phyloP scores from a whole-genome alignment of 2,888 invertebrate genomes.

The Tillus elongatus region DNA sequence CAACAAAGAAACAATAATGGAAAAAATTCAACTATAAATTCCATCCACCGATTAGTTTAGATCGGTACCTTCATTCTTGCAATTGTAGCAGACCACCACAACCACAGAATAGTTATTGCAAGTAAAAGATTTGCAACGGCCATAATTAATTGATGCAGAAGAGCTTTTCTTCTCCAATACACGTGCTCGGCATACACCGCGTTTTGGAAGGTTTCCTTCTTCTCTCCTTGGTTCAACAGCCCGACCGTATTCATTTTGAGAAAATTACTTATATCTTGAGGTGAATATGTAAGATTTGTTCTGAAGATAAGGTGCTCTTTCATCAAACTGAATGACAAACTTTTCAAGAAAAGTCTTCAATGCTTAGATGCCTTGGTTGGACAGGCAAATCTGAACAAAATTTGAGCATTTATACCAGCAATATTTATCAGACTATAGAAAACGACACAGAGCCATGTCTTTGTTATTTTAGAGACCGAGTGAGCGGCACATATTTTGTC shows the following conservation, averaged over 20 bases:
- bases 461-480: constrained; percentile 1
- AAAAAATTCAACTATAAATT: constrained; percentile 1
- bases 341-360: constrained; percentile 20
- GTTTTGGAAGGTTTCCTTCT: constrained; percentile 9
- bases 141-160: neutral
- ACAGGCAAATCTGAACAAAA: constrained; percentile 16
- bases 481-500: constrained; percentile 2
- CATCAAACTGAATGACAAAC: constrained; percentile 19
- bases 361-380: constrained; percentile 15
- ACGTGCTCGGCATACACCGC: constrained; percentile 1
- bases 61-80: constrained; percentile 12
- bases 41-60: constrained; percentile 7
- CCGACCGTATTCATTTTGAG: constrained; percentile 17
- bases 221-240: constrained; percentile 10
- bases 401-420: constrained; percentile 1
- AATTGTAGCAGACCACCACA: constrained; percentile 17
- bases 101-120: constrained; percentile 18
- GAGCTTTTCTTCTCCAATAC: constrained; percentile 1
- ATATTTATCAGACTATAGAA: constrained; percentile 1
- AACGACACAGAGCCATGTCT: neutral
- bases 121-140: constrained; percentile 11
- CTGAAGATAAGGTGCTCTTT: constrained; percentile 18
- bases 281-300: constrained; percentile 17
- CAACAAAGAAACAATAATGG: neutral
- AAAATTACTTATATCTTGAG: constrained; percentile 18